Base-by-base conservation (phyloP, 2,888 invertebrate genomes). In the Kuschelorhynchus macadamiae region DNA sequence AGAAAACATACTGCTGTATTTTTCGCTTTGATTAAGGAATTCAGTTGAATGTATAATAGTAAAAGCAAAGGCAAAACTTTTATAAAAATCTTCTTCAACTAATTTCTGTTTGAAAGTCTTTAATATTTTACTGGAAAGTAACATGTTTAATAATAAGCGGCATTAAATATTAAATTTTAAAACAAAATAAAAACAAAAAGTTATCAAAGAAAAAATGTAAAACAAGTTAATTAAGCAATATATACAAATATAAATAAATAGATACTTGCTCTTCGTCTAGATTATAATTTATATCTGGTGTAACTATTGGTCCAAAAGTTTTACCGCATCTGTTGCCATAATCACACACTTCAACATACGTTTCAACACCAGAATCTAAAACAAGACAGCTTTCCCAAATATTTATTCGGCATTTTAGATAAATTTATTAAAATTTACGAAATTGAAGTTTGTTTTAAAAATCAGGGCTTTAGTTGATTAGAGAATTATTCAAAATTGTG, bases 291-390 rank as follows among this genome's bases (percentile, higher is more conserved):
- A 33, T n/a, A 17, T 18, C 36, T 12, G 56, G 30, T 47, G n/a
- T 64, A 11, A 64, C 18, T 11, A 56, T 1, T 5, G 56, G 56
- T 12, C 64, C 64, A 46, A 64, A 56, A 2, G 17, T 47, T 49
- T 42, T 64, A n/a, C 56, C 49, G 18, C 64, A 64, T 30, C 14
- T 44, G 17, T 49, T 41, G 17, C 30, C 12, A 39, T 47, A 64
- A 64, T 56, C 56, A 30, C 64, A 64, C 9, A 55, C 47, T 39
- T 64, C 47, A 16, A 56, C 39, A 33, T 36, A 64, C 5, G 64
- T 64, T 36, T 56, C 47, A 5, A 64, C 32, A 8, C 64, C 56
- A 21, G 25, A 12, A 12, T 47, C 64, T 64, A 25, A 1, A 44
- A 57, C 16, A 42, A 12, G 8, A 14, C 42, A 42, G 12, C 16